A percentile compares a stretch with the other conserved stretches of the same genome.
phyloP scores from a whole-genome alignment of 2,797 vertebrate species.

The Mareca strepera region DNA sequence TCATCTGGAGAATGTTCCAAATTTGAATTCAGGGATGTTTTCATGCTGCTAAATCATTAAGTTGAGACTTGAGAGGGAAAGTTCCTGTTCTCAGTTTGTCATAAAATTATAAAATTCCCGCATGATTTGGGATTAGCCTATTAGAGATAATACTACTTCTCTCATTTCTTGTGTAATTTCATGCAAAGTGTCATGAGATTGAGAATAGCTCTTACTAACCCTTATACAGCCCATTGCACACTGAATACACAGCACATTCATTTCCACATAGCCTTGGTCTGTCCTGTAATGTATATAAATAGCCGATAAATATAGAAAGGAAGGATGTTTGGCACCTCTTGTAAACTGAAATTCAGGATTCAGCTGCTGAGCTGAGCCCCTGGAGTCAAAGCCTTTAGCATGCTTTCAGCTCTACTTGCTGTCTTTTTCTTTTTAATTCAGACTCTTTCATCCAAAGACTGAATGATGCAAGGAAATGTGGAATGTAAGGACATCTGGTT shows the following conservation, averaged over 20 bases:
- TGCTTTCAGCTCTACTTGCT: background rate
- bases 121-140: background rate
- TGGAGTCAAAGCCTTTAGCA: background rate
- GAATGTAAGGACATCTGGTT: conserved; percentile 12
- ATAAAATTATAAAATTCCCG: background rate
- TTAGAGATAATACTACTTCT: background rate
- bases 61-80: background rate
- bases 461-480: background rate
- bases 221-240: background rate
- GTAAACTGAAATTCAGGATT: background rate
- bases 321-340: background rate
- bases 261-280: background rate
- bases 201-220: background rate
- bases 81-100: background rate
- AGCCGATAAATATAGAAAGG: background rate
- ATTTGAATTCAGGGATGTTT: background rate
- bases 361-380: background rate
- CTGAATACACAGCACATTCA: background rate
- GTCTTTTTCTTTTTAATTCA: background rate
- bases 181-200: background rate
- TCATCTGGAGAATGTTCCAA: background rate
- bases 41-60: background rate
- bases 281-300: background rate
- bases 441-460: background rate
- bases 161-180: background rate